Percentiles rank a stretch among this genome's conserved stretches.
phyloP scores from a whole-genome alignment of 1,140 invertebrate species.

The Epicauta chinensis region DNA sequence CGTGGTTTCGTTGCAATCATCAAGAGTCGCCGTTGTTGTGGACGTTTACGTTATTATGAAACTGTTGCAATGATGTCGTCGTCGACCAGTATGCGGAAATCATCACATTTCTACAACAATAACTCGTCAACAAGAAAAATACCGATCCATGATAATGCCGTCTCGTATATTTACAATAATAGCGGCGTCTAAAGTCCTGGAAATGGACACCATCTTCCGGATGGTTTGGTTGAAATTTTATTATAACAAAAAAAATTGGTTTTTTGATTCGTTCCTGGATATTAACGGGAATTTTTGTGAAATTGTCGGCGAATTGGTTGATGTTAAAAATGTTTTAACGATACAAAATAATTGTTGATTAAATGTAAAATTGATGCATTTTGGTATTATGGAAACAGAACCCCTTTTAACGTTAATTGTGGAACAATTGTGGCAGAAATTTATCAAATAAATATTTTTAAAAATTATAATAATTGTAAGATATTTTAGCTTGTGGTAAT shows the following conservation, averaged over 20 bases:
- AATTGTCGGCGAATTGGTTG: not conserved
- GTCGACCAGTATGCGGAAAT: slow-evolving; percentile 72
- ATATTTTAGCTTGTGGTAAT: slow-evolving; percentile 17
- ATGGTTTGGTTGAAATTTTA: slow-evolving; percentile 7
- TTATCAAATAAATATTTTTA: not conserved
- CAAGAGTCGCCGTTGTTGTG: slow-evolving; percentile 76
- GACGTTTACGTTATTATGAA: slow-evolving; percentile 73
- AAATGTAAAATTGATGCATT: not conserved
- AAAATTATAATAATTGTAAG: not conserved
- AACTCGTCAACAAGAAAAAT: slow-evolving; percentile 56
- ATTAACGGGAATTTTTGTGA: not conserved
- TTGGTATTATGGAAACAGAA: too few species aligned
- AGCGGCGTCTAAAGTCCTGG: slow-evolving; percentile 47
- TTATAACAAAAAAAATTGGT: not conserved
- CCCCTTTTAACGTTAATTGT: too few species aligned
- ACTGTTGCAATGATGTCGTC: slow-evolving; percentile 77
- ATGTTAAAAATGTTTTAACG: not conserved
- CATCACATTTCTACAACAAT: slow-evolving; percentile 70
- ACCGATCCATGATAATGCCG: slow-evolving; percentile 60
- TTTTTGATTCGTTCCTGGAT: not conserved
- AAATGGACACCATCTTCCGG: slow-evolving; percentile 23
- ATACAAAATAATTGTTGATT: slow-evolving; percentile 1
- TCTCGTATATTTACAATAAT: slow-evolving; percentile 67
- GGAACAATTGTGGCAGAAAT: slow-evolving; percentile 14
- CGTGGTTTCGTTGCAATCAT: slow-evolving; percentile 87